phyloP scores from a whole-genome alignment of 2,888 invertebrate species.

The Rhabditophanes sp. region DNA sequence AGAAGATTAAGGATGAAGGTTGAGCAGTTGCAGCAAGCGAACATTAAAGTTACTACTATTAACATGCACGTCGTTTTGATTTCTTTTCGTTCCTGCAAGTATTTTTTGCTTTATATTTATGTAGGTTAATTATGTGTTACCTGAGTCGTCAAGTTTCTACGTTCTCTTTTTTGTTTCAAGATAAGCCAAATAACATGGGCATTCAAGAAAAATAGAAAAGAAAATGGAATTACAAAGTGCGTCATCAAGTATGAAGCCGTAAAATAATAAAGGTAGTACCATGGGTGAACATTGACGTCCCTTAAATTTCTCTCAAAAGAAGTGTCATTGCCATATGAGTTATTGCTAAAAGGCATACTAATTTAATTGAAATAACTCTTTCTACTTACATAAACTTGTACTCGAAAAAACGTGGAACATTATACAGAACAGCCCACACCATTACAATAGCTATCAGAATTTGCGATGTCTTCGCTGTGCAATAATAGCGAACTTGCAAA shows the following conservation, averaged over 20 bases:
- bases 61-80: constrained; percentile 36
- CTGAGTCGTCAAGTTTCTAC: constrained; percentile 32
- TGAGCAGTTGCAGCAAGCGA: constrained; percentile 36
- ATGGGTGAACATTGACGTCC: constrained; percentile 12
- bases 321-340: neutral
- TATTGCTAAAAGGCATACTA: neutral
- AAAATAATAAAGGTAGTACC: constrained; percentile 35
- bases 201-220: constrained; percentile 30
- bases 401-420: constrained; percentile 36
- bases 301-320: constrained; percentile 14
- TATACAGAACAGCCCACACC: constrained; percentile 26
- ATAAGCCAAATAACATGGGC: constrained; percentile 20
- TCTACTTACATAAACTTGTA: constrained; percentile 24
- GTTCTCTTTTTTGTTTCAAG: constrained; percentile 22
- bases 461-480: constrained; percentile 31
- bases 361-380: neutral
- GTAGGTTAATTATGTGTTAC: constrained; percentile 6
- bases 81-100: constrained; percentile 37
- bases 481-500: constrained; percentile 35
- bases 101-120: neutral
- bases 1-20: constrained; percentile 31
- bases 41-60: constrained; percentile 33
- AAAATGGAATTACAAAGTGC: constrained; percentile 38
- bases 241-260: constrained; percentile 34
- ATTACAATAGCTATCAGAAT: constrained; percentile 27